A percentile compares a stretch with the other conserved stretches of the same genome.
Evolutionary conservation across 2,113 vertebrate species (phyloP).

Genomic region (Murina feae): DNA sequence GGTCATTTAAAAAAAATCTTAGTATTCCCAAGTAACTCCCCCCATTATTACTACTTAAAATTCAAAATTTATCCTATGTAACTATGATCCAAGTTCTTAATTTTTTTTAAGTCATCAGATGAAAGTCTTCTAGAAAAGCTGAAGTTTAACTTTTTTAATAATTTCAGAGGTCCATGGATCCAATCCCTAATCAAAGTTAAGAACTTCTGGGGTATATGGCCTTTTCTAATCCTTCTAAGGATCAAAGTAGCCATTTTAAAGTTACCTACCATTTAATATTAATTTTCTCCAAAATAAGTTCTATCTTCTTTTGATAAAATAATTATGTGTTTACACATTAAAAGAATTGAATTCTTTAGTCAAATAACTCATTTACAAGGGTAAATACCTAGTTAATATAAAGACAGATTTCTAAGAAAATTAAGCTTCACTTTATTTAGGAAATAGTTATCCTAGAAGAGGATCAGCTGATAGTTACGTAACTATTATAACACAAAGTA

Average conservation of each 20-base stretch:
- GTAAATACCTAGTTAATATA: slow-evolving; percentile 29
- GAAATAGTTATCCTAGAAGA: slow-evolving; percentile 10
- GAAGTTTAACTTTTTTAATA: background rate
- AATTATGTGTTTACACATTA: background rate
- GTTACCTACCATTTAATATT: slow-evolving; percentile 7
- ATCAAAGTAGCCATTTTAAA: slow-evolving; percentile 5
- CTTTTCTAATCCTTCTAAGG: background rate
- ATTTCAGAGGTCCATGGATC: background rate
- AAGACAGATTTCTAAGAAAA: slow-evolving; percentile 24
- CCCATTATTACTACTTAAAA: background rate
- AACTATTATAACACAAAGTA: background rate
- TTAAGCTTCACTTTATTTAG: background rate
- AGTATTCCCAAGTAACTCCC: background rate
- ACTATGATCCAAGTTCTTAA: background rate
- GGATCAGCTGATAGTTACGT: background rate
- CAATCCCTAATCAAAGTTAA: background rate
- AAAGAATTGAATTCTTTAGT: background rate
- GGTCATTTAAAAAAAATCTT: background rate
- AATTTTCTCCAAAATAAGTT: background rate
- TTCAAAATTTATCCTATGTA: background rate
- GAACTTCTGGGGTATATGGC: background rate
- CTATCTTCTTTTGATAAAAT: background rate
- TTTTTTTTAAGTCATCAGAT: background rate
- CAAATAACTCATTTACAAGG: slow-evolving; percentile 24
- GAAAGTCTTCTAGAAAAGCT: background rate